Conservation (phyloP, 2,797 vertebrate species). For the Sparus aurata region DNA sequence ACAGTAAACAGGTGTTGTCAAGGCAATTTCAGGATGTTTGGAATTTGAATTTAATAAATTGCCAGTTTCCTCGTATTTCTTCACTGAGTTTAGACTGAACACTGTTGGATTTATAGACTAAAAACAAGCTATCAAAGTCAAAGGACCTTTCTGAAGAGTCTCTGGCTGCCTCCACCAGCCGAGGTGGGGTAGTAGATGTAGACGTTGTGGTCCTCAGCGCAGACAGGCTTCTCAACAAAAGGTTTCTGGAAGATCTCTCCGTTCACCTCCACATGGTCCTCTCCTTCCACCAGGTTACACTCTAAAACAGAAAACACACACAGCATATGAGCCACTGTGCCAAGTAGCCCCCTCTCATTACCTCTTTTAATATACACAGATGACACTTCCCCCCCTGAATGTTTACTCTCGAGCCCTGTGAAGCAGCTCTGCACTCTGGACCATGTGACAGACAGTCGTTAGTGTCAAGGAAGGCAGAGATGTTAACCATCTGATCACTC, state of each 20-base stretch:
- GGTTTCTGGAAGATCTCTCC: constrained; percentile 98
- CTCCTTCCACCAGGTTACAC: constrained; percentile 96
- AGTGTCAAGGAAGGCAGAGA: constrained; percentile 17
- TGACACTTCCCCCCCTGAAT: neutral
- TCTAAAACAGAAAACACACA: constrained; percentile 80
- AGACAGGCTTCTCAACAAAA: constrained; percentile 98
- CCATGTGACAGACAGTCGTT: constrained; percentile 3
- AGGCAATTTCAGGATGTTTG: neutral
- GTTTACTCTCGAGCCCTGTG: constrained; percentile 33
- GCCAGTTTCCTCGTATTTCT: neutral
- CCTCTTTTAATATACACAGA: constrained; percentile 7
- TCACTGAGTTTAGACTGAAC: neutral
- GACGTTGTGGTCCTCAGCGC: constrained; percentile 98
- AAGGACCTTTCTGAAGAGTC: constrained; percentile 97
- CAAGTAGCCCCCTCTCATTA: neutral
- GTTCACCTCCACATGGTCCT: constrained; percentile 98
- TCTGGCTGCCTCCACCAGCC: constrained; percentile 97
- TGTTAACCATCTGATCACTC: constrained; percentile 30
- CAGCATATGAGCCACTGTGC: constrained; percentile 3
- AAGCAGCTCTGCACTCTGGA: constrained; percentile 37
- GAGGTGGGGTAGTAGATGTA: constrained; percentile 99
- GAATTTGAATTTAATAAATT: too few species aligned
- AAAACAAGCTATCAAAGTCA: neutral
- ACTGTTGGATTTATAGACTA: neutral
- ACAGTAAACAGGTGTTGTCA: neutral